These are phyloP conservation scores for Cataglyphis rosenhaueri DNA, from an alignment of 2,888 invertebrate species.

Conservation along the genomic window DNA sequence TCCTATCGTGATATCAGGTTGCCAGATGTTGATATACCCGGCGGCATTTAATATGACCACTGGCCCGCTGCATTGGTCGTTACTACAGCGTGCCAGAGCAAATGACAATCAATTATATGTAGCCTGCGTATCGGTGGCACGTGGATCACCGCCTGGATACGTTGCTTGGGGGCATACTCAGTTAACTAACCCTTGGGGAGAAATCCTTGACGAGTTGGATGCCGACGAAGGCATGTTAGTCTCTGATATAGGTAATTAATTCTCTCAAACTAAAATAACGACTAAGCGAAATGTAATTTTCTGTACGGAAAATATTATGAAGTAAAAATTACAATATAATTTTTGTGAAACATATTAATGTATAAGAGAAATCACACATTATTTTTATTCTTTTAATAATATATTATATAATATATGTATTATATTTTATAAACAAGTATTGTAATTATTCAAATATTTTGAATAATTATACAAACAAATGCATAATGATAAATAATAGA, in stretches of 20 bases:
- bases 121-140: conserved; percentile 93
- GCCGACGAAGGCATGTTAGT: conserved; percentile 90
- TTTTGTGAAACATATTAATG: too few relatives aligned
- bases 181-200: conserved; percentile 94
- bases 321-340: too few relatives aligned
- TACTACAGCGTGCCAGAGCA: conserved; percentile 93
- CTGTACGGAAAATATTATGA: background rate
- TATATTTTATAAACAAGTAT: too few relatives aligned
- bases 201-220: conserved; percentile 90
- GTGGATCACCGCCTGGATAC: conserved; percentile 90
- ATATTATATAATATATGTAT: too few relatives aligned
- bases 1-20: conserved; percentile 87
- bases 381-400: too few relatives aligned
- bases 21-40: conserved; percentile 95
- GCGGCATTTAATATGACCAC: conserved; percentile 99
- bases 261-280: background rate
- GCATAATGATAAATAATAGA: too few relatives aligned
- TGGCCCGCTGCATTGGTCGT: conserved; percentile 97
- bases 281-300: background rate
- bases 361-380: too few relatives aligned
- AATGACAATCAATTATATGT: conserved; percentile 96
- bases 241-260: conserved; percentile 90
- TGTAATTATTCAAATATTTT: too few relatives aligned
- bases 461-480: too few relatives aligned
- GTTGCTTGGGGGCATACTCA: conserved; percentile 96